Base-by-base conservation (phyloP, 2,113 vertebrate species). In the Notothenia rossii region DNA sequence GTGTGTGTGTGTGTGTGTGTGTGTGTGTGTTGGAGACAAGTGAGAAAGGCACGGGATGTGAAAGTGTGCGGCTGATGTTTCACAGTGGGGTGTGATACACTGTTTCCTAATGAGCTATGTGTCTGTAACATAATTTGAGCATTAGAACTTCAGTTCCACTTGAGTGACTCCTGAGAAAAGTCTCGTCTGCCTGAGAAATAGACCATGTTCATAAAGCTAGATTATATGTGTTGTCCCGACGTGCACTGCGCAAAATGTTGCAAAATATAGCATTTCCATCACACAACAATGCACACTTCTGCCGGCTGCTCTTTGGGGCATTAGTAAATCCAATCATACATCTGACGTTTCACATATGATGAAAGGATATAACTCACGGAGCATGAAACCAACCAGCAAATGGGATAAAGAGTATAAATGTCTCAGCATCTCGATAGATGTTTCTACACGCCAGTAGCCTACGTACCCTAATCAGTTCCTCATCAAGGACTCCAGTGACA, bases 311-410 rank as follows among this genome's bases (percentile, higher is more conserved):
- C 86, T 78, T 59, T 54, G 36, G 80, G 87, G 81, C 76, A 85
- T 75, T 67, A 2, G 20, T 65, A 89, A 91, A 91, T 88, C 87
- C 82, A 86, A 92, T 90, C 80, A 86, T 65, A 78, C 68, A 72
- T 88, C 82, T 83, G 83, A 86, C 33, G 86, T 86, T 91, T 83
- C 86, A 83, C 85, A 79, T 55, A 78, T 65, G 82, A 88, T 86
- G 84, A 81, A 88, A 86, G 89, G 81, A 81, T 71, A 72, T 83
- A 82, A 80, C 46, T 72, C 78, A 81, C 2, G 59, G 56, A 90
- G 81, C 90, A 86, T 88, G 86, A 86, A 88, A 83, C 75, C 71
- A 64, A 76, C 64, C 83, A 79, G 71, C 77, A 90, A 91, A 92
- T 84, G 29, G 83, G 90, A 90, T 89, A 65, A 90, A 80, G 60